Evolutionary conservation across 2,113 vertebrate genomes (phyloP).

Genomic region (Dasyornis broadbenti): DNA sequence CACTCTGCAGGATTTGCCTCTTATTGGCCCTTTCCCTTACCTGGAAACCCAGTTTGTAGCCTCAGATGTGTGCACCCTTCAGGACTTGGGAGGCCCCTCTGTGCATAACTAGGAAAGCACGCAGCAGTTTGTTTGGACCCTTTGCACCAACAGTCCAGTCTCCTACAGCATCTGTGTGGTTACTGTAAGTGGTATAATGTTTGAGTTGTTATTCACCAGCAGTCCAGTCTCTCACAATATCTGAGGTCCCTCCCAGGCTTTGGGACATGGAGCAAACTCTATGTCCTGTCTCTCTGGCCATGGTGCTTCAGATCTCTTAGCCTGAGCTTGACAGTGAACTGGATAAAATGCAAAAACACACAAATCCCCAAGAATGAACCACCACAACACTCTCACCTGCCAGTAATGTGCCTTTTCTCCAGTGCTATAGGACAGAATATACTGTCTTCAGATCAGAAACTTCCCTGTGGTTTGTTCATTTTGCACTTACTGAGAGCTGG

Average conservation of each 20-base stretch:
- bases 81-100: neutral
- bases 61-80: neutral
- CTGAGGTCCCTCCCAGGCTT: neutral
- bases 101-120: neutral
- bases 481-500: neutral
- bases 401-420: neutral
- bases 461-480: neutral
- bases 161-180: too few relatives aligned
- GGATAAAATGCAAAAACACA: neutral
- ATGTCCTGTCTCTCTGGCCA: neutral
- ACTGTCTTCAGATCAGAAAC: neutral
- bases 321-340: neutral
- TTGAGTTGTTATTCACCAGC: neutral
- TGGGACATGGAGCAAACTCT: neutral
- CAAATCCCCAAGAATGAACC: rapidly evolving
- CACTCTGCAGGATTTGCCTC: neutral
- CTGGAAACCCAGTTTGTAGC: neutral
- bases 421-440: neutral
- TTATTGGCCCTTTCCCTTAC: neutral
- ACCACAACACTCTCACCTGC: neutral
- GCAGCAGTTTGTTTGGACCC: neutral
- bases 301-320: neutral
- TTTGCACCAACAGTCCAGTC: too few relatives aligned
- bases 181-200: neutral
- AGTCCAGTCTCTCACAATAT: neutral